Conservation (phyloP, 2,113 vertebrate genomes). For the Climacteris rufus region DNA sequence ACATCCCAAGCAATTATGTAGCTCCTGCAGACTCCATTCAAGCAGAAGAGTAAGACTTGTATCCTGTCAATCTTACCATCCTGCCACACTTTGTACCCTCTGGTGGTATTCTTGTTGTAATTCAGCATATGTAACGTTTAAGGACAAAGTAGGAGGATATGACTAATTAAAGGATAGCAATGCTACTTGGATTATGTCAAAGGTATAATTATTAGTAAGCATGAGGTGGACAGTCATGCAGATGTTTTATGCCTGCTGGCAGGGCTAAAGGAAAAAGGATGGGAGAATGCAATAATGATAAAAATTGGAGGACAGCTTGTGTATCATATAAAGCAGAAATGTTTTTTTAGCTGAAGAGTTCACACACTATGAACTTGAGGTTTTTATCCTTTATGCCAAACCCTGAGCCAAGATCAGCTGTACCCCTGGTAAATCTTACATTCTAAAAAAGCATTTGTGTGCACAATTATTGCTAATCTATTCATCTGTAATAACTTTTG, state of each 20-base stretch:
- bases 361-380: background rate
- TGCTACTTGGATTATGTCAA: background rate
- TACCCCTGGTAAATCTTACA: background rate
- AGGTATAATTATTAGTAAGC: background rate
- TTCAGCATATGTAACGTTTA: background rate
- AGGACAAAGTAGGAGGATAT: background rate
- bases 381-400: background rate
- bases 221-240: background rate
- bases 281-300: background rate
- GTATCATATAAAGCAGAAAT: background rate
- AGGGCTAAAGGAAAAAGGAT: background rate
- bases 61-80: slow-evolving; percentile 48
- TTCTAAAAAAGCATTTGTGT: background rate
- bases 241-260: background rate
- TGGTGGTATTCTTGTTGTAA: background rate
- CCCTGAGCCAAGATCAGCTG: background rate
- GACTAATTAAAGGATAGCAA: background rate
- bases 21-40: slow-evolving; percentile 98
- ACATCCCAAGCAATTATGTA: slow-evolving; percentile 99
- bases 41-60: slow-evolving; percentile 92
- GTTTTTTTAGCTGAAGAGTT: background rate
- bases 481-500: background rate
- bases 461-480: background rate
- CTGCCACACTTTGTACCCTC: background rate
- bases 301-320: background rate